A percentile compares a stretch with the other conserved stretches of the same genome.
Evolutionary conservation across 2,888 invertebrate genomes (phyloP).

Genomic region (Dastarcus helophoroides): DNA sequence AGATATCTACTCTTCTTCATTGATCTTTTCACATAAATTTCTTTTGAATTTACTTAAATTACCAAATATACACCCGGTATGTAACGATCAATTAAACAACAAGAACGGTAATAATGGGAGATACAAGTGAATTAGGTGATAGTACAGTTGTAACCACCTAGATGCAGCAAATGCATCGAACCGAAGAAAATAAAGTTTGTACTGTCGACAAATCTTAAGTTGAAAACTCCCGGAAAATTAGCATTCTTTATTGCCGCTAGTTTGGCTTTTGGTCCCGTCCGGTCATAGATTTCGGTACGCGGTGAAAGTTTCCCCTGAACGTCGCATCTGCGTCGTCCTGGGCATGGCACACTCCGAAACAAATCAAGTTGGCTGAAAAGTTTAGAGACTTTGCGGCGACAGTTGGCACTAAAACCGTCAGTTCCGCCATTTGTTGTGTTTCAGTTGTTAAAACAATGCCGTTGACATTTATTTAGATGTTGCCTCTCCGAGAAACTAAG

Average conservation of each 20-base stretch:
- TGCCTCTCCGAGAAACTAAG: conserved; percentile 6
- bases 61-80: too few relatives aligned
- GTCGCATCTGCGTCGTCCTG: conserved; percentile 16
- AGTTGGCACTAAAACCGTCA: conserved; percentile 22
- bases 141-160: too few relatives aligned
- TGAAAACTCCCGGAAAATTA: conserved; percentile 13
- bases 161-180: too few relatives aligned
- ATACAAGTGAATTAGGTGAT: too few relatives aligned
- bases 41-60: too few relatives aligned
- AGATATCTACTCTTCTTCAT: too few relatives aligned
- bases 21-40: too few relatives aligned
- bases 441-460: conserved; percentile 18
- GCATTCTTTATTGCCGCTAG: conserved; percentile 18
- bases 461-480: conserved; percentile 19
- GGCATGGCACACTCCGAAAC: conserved; percentile 16
- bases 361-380: conserved; percentile 25
- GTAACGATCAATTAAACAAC: too few relatives aligned
- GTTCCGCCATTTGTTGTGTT: conserved; percentile 20
- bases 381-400: conserved; percentile 25
- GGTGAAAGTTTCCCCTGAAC: conserved; percentile 14
- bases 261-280: conserved; percentile 10
- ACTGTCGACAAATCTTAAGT: background rate
- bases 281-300: conserved; percentile 9
- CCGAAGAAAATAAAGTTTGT: too few relatives aligned
- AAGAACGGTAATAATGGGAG: too few relatives aligned